Percentiles rank a stretch among this genome's conserved stretches.
phyloP scores from a whole-genome alignment of 2,888 invertebrate genomes.

The Chirona hameri region DNA sequence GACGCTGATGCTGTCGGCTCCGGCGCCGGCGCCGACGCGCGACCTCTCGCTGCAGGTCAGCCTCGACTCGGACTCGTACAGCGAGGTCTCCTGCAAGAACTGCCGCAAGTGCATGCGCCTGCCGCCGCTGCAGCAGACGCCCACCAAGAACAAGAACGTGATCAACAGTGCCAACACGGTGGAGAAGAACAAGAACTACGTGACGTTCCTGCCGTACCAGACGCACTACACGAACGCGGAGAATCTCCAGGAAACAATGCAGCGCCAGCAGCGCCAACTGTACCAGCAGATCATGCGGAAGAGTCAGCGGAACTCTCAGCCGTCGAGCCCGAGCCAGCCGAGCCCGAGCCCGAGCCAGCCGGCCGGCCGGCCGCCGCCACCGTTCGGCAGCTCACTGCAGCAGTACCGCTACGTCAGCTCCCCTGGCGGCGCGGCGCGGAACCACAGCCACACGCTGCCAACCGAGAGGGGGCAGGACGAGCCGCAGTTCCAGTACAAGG shows the following conservation, averaged over 20 bases:
- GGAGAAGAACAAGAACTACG: conserved; percentile 39
- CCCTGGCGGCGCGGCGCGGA: not conserved
- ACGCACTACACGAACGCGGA: conserved; percentile 68
- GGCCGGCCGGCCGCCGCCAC: not conserved
- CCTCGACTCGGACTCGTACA: conserved; percentile 41
- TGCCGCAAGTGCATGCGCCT: conserved; percentile 41
- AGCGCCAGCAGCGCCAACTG: conserved; percentile 60
- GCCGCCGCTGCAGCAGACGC: conserved; percentile 35
- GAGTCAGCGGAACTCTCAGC: conserved; percentile 41
- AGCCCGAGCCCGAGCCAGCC: conserved; percentile 35
- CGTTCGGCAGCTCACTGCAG: not conserved
- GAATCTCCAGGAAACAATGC: conserved; percentile 64
- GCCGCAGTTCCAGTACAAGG: conserved; percentile 66
- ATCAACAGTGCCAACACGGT: conserved; percentile 28
- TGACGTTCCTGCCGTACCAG: conserved; percentile 48
- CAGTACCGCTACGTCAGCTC: conserved; percentile 26
- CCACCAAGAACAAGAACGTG: conserved; percentile 24
- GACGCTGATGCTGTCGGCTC: conserved; percentile 36
- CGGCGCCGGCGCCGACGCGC: not conserved
- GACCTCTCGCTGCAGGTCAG: conserved; percentile 35
- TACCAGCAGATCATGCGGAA: conserved; percentile 55
- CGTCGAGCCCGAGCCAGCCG: conserved; percentile 40
- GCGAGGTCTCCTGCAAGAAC: conserved; percentile 43
- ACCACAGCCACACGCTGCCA: conserved; percentile 7
- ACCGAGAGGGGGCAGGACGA: conserved; percentile 42